phyloP scores from a whole-genome alignment of 23 tunicate genomes.

The Clavelina lepadiformis region DNA sequence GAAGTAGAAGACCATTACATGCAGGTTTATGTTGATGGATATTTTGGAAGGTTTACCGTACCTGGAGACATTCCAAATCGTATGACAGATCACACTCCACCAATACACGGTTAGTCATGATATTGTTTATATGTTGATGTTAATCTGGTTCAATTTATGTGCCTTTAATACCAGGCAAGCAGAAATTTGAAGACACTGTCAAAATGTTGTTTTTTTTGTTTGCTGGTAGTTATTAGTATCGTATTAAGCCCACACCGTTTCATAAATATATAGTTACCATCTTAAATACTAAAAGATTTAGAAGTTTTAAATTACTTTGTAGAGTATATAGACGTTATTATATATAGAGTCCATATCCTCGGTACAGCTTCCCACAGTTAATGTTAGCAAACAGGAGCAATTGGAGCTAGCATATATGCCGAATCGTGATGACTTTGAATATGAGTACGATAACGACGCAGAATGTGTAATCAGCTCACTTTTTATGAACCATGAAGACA shows the following conservation, averaged over 20 bases:
- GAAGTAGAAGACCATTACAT: slow-evolving; percentile 88
- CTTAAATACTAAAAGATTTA: too few species aligned
- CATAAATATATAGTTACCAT: too few species aligned
- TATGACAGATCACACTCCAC: slow-evolving; percentile 87
- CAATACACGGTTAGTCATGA: slow-evolving; percentile 53
- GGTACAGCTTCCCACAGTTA: slow-evolving; percentile 19
- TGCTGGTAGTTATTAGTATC: too few species aligned
- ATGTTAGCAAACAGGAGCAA: slow-evolving; percentile 53
- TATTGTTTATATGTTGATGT: not conserved
- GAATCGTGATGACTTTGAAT: slow-evolving; percentile 78
- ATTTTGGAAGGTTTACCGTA: slow-evolving; percentile 48
- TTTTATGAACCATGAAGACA: slow-evolving; percentile 49
- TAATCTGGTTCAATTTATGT: too few species aligned
- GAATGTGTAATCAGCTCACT: slow-evolving; percentile 58
- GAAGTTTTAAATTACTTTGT: too few species aligned
- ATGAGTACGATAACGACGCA: slow-evolving; percentile 85
- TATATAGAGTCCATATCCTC: slow-evolving; percentile 20
- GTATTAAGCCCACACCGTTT: too few species aligned
- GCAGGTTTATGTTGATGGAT: slow-evolving; percentile 51
- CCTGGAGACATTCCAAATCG: slow-evolving; percentile 76
- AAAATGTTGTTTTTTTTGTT: too few species aligned
- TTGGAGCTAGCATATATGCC: slow-evolving; percentile 91
- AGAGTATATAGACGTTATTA: too few species aligned
- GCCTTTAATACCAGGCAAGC: too few species aligned
- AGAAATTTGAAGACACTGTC: too few species aligned